phyloP scores from a whole-genome alignment of 2,113 vertebrate species.

The Antechinus stuartii region DNA sequence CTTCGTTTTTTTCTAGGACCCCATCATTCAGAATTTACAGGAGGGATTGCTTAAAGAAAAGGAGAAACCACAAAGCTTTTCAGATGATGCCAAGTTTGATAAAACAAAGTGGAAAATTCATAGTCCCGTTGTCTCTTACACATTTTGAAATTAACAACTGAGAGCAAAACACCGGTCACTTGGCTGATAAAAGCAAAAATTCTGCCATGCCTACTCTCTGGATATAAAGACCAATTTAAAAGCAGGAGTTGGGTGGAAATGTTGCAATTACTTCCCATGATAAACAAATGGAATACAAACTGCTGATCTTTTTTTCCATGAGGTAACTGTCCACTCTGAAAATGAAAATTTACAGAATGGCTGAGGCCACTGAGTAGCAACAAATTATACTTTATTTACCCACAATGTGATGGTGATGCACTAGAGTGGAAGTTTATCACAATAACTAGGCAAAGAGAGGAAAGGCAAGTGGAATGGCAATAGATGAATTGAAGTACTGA shows the following conservation, averaged over 20 bases:
- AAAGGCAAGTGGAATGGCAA: background rate
- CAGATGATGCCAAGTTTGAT: background rate
- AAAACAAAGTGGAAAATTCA: background rate
- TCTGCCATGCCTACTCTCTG: background rate
- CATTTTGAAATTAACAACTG: background rate
- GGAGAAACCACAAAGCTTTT: background rate
- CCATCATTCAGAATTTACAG: background rate
- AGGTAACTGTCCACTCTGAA: background rate
- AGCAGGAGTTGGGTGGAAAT: background rate
- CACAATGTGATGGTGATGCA: background rate
- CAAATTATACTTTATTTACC: background rate
- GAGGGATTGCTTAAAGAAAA: background rate
- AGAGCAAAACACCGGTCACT: background rate
- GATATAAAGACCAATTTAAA: background rate
- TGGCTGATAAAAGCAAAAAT: background rate
- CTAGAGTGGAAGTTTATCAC: background rate
- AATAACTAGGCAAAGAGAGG: background rate
- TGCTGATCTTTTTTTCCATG: background rate
- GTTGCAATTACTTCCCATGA: background rate
- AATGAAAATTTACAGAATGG: background rate
- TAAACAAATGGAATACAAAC: background rate
- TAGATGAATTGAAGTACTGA: background rate
- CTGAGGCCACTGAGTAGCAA: background rate
- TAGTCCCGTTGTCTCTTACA: background rate
- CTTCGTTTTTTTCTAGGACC: background rate